phyloP scores from a whole-genome alignment of 2,797 vertebrate genomes.

The Synanceia verrucosa region DNA sequence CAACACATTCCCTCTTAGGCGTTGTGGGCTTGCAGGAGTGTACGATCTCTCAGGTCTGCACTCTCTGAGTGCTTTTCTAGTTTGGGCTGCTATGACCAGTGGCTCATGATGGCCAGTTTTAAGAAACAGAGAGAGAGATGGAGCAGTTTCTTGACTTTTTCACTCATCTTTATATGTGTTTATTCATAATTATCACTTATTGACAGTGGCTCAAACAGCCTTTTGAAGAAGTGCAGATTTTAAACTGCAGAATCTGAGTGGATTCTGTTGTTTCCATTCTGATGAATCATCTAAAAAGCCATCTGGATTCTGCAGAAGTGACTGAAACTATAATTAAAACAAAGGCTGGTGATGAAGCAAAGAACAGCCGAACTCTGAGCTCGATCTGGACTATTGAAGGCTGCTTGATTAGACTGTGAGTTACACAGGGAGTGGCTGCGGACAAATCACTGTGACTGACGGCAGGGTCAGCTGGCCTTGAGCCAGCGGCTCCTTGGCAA shows the following conservation, averaged over 20 bases:
- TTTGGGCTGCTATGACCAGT: background rate
- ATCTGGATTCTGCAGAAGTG: background rate
- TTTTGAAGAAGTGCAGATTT: background rate
- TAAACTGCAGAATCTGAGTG: background rate
- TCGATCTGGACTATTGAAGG: constrained; percentile 13
- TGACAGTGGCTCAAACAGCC: background rate
- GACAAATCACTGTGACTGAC: constrained; percentile 64
- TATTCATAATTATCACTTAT: background rate
- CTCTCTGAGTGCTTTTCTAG: too few relatives aligned
- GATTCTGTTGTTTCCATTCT: too few relatives aligned
- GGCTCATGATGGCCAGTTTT: background rate
- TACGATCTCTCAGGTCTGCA: too few relatives aligned
- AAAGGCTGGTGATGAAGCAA: background rate
- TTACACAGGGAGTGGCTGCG: constrained; percentile 36
- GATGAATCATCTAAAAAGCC: constrained; percentile 13
- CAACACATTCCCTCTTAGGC: too few relatives aligned
- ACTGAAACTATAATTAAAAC: background rate
- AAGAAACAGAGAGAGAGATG: background rate
- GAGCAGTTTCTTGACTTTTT: background rate
- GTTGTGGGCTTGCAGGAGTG: too few relatives aligned
- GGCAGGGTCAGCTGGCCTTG: constrained; percentile 40
- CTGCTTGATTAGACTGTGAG: constrained; percentile 47
- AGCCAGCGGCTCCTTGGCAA: constrained; percentile 40
- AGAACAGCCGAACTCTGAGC: background rate
- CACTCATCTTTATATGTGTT: background rate